Percentiles rank a stretch among this genome's conserved stretches.
These are phyloP conservation scores for Chauna torquata DNA, from an alignment of 2,113 vertebrate genomes.

Conservation along the genomic window DNA sequence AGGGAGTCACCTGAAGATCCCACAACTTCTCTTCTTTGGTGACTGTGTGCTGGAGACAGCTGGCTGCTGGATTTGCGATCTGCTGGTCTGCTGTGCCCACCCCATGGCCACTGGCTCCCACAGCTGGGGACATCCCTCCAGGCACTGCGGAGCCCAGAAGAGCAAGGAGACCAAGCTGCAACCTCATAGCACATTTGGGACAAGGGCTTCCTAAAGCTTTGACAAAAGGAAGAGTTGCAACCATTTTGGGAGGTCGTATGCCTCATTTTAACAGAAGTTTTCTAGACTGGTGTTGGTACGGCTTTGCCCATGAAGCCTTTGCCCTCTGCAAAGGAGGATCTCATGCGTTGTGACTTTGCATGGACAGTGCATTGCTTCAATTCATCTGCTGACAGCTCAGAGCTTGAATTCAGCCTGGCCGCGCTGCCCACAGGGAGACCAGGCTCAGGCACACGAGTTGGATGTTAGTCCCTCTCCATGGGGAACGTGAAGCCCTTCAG, in stretches of 20 bases:
- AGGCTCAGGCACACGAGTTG: not conserved
- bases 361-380: not conserved
- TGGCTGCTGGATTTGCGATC: not conserved
- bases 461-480: not conserved
- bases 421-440: not conserved
- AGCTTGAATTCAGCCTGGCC: not conserved
- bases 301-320: not conserved
- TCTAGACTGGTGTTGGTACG: not conserved
- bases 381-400: not conserved
- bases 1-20: not conserved
- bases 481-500: not conserved
- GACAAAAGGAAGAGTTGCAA: not conserved
- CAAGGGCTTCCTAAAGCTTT: not conserved
- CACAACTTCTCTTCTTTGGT: not conserved
- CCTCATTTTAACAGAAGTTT: accelerated
- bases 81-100: not conserved
- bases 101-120: not conserved
- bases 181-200: not conserved
- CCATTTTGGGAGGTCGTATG: not conserved
- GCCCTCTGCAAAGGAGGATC: not conserved
- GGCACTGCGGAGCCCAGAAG: not conserved
- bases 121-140: not conserved
- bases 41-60: not conserved
- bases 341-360: not conserved
- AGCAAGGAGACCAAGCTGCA: not conserved